Conservation (phyloP, 2,797 vertebrate species). For the Schizopygopsis malacanthus region DNA sequence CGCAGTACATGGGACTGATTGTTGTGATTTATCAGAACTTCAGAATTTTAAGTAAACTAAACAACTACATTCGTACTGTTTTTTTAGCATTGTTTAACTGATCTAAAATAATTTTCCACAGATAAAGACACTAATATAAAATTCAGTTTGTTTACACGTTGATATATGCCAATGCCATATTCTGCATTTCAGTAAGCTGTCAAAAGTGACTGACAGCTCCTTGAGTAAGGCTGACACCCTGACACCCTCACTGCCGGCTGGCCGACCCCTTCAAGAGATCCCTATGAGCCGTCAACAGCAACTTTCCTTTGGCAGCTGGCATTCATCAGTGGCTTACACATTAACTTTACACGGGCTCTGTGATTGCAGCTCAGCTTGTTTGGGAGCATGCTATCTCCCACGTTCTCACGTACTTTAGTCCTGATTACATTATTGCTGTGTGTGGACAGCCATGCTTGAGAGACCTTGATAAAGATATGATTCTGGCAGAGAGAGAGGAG, state of each 20-base stretch:
- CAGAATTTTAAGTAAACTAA: background rate
- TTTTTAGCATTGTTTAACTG: background rate
- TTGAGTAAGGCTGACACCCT: slow-evolving; percentile 57
- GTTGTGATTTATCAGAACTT: background rate
- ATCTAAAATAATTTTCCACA: background rate
- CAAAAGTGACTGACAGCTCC: slow-evolving; percentile 29
- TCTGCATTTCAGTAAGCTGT: background rate
- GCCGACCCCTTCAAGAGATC: slow-evolving; percentile 42
- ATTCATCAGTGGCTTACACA: slow-evolving; percentile 75
- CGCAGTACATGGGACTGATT: background rate
- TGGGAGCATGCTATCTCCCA: slow-evolving; percentile 83
- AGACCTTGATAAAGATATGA: slow-evolving; percentile 92
- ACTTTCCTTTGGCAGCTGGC: slow-evolving; percentile 40
- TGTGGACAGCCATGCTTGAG: slow-evolving; percentile 84
- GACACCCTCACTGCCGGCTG: slow-evolving; percentile 60
- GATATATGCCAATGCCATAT: slow-evolving; percentile 25
- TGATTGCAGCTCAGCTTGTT: slow-evolving; percentile 81
- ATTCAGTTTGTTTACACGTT: background rate
- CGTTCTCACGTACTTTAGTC: slow-evolving; percentile 92
- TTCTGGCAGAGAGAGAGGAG: slow-evolving; percentile 69
- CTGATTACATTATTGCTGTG: slow-evolving; percentile 86
- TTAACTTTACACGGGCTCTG: slow-evolving; percentile 77
- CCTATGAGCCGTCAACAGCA: slow-evolving; percentile 48
- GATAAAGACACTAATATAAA: background rate
- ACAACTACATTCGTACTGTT: background rate